These are phyloP conservation scores for Tokudaia tokunoshimensis DNA, from an alignment of 2,797 vertebrate genomes.

Conservation along the genomic window DNA sequence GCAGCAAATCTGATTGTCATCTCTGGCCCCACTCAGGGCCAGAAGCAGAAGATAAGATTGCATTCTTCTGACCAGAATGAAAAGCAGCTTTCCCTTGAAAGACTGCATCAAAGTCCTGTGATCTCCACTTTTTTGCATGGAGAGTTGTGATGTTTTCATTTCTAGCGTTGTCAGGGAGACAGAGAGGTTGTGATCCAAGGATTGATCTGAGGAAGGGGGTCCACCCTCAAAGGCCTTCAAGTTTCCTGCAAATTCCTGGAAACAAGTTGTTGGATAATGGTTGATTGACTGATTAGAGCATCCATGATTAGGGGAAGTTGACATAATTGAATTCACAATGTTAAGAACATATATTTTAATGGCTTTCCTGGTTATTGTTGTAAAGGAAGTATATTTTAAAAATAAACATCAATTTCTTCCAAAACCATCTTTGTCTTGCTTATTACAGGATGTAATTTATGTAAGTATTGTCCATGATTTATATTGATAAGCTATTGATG, in stretches of 20 bases:
- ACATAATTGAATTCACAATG: background rate
- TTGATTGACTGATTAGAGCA: background rate
- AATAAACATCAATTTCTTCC: background rate
- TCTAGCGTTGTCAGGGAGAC: background rate
- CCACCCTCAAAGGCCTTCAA: background rate
- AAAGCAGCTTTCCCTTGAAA: background rate
- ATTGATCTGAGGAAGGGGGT: background rate
- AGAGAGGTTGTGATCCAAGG: background rate
- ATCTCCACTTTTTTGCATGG: background rate
- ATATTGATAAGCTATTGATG: background rate
- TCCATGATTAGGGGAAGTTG: background rate
- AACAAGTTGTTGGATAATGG: background rate
- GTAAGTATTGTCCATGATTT: background rate
- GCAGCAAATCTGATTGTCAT: background rate
- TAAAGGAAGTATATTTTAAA: constrained; percentile 1
- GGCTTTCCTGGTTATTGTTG: background rate
- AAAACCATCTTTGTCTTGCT: background rate
- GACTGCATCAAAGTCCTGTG: background rate
- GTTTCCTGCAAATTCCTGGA: background rate
- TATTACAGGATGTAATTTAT: background rate
- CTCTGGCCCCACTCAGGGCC: background rate
- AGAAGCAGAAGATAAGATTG: background rate
- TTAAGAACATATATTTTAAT: background rate
- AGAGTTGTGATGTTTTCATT: background rate
- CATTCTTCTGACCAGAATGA: background rate